Conservation (phyloP, 2,888 invertebrate genomes). For the Anthophora plumipes region DNA sequence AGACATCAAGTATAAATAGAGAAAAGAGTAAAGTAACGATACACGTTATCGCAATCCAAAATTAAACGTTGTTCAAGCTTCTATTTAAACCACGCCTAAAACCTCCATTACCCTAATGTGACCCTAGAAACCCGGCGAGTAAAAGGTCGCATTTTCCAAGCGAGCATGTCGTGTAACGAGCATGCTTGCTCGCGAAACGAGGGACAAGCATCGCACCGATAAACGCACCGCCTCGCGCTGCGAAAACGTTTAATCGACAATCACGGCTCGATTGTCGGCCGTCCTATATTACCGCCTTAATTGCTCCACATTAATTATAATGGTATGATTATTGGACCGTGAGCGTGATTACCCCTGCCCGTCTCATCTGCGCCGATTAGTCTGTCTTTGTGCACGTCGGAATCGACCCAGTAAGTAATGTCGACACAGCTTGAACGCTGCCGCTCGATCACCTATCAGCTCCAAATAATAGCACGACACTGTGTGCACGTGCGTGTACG, state of each 20-base stretch:
- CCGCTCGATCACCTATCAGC: conserved; percentile 38
- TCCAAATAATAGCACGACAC: neutral
- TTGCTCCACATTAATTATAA: conserved; percentile 79
- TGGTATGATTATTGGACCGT: conserved; percentile 74
- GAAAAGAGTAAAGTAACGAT: neutral
- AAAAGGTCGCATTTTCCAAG: conserved; percentile 37
- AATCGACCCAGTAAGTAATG: conserved; percentile 54
- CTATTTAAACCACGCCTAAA: conserved; percentile 1
- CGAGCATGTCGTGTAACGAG: conserved; percentile 33
- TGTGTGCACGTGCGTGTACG: neutral
- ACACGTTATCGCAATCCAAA: neutral
- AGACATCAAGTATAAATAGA: neutral
- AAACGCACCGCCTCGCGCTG: conserved; percentile 57
- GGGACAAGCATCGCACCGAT: conserved; percentile 32
- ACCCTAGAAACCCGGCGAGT: conserved; percentile 14
- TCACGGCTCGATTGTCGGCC: conserved; percentile 74
- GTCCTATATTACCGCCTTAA: conserved; percentile 73
- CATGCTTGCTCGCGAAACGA: conserved; percentile 20
- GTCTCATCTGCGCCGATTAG: conserved; percentile 70
- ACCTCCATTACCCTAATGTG: conserved; percentile 28
- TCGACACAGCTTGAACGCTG: conserved; percentile 24
- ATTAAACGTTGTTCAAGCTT: neutral
- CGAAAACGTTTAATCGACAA: conserved; percentile 76
- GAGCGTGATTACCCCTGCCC: conserved; percentile 73
- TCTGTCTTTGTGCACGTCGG: conserved; percentile 67